phyloP scores from a whole-genome alignment of 1,140 invertebrate genomes.

The Drosophila tani region DNA sequence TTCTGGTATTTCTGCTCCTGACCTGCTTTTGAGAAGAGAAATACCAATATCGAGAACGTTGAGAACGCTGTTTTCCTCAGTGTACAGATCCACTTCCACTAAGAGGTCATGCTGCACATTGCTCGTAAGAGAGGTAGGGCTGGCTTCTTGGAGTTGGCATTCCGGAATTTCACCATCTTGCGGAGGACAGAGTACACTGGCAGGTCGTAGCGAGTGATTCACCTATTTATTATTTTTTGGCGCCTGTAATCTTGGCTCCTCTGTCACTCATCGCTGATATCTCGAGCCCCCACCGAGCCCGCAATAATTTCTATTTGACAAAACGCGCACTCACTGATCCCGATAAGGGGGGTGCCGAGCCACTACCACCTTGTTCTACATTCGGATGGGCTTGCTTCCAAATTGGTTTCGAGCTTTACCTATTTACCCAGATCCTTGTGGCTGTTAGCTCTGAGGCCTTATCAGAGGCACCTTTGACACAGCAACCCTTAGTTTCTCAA shows the following conservation, averaged over 20 bases:
- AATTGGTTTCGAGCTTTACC: background rate
- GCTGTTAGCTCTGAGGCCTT: background rate
- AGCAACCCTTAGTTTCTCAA: background rate
- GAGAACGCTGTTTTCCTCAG: no score
- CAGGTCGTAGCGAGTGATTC: conserved; percentile 10
- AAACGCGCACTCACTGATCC: conserved; percentile 4
- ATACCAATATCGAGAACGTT: no score
- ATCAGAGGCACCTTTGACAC: background rate
- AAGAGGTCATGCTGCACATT: background rate
- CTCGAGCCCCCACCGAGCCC: conserved; percentile 10
- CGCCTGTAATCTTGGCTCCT: conserved; percentile 7
- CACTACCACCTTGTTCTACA: background rate
- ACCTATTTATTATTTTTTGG: conserved; percentile 13
- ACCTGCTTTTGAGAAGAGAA: no score
- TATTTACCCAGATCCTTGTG: background rate
- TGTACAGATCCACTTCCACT: no score
- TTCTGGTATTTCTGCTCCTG: no score
- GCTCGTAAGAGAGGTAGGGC: no score
- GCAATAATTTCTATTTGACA: conserved; percentile 13
- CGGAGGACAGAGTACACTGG: background rate
- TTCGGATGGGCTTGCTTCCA: conserved; percentile 2
- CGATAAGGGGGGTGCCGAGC: conserved; percentile 11
- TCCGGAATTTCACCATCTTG: conserved; percentile 22
- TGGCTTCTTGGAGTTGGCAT: conserved; percentile 3
- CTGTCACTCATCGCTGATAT: conserved; percentile 33